Evolutionary conservation across 2,888 invertebrate species (phyloP).

Genomic region (Empis stercorea): DNA sequence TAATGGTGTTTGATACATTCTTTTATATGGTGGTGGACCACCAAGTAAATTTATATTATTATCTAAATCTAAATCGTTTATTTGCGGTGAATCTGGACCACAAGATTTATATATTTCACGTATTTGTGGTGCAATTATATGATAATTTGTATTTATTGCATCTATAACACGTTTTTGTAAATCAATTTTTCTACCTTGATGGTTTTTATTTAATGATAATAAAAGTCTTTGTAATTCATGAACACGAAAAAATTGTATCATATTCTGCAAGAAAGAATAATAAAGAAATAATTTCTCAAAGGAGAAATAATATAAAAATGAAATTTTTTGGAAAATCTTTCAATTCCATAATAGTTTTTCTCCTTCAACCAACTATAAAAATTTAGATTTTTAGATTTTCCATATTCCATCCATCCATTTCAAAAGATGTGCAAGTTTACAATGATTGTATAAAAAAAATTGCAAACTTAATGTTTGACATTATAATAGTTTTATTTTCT

Average conservation of each 20-base stretch:
- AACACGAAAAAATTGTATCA: slow-evolving; percentile 52
- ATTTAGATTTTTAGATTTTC: too few relatives aligned
- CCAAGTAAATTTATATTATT: neutral
- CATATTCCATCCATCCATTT: too few relatives aligned
- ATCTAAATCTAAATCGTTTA: slow-evolving; percentile 12
- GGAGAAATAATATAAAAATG: neutral
- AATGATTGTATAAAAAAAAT: too few relatives aligned
- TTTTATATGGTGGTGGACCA: slow-evolving; percentile 6
- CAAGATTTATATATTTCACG: slow-evolving; percentile 37
- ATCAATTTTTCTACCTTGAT: slow-evolving; percentile 68
- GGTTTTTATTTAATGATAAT: slow-evolving; percentile 65
- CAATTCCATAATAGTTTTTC: too few relatives aligned
- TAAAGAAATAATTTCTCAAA: neutral
- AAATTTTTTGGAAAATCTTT: too few relatives aligned
- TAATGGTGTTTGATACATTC: slow-evolving; percentile 13
- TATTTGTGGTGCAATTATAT: slow-evolving; percentile 45
- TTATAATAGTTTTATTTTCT: too few relatives aligned
- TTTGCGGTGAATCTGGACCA: slow-evolving; percentile 14
- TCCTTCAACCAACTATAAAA: too few relatives aligned
- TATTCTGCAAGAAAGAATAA: slow-evolving; percentile 27
- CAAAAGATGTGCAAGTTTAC: too few relatives aligned
- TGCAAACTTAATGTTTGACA: too few relatives aligned
- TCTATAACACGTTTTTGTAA: slow-evolving; percentile 60
- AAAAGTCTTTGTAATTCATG: slow-evolving; percentile 73
- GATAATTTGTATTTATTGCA: slow-evolving; percentile 51